Conservation (phyloP, 2,113 vertebrate genomes). For the Aptenodytes patagonicus region DNA sequence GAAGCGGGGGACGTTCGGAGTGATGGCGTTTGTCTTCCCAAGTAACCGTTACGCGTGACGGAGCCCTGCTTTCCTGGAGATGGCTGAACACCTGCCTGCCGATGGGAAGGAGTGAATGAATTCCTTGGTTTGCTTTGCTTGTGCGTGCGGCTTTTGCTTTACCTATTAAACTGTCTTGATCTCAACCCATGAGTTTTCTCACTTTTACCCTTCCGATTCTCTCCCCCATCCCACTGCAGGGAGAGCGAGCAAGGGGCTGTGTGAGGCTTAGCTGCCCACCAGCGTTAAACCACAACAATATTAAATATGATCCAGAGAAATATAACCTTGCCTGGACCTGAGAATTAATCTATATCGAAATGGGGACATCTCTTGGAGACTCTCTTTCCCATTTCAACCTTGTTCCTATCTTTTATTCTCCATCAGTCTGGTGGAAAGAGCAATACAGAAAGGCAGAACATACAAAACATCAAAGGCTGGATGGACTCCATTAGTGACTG, state of each 20-base stretch:
- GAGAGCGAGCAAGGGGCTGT: not conserved
- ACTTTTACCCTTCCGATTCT: not conserved
- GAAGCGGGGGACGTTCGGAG: rapidly evolving
- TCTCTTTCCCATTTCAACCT: not conserved
- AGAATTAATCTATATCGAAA: not conserved
- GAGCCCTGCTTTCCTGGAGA: not conserved
- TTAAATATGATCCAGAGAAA: not conserved
- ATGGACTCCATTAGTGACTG: not conserved
- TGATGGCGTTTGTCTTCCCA: rapidly evolving
- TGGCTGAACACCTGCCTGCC: not conserved
- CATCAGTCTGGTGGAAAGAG: not conserved
- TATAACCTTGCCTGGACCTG: not conserved
- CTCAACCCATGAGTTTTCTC: not conserved
- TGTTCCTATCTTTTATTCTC: not conserved
- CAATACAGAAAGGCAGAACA: not conserved
- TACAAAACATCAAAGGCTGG: not conserved
- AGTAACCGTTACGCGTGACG: rapidly evolving
- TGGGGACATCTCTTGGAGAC: not conserved
- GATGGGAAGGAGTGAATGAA: rapidly evolving
- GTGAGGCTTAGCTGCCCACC: not conserved
- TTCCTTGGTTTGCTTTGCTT: not conserved
- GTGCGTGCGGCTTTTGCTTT: not conserved
- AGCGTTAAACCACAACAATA: not conserved
- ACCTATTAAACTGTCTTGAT: not conserved
- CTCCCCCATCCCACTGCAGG: not conserved